A percentile compares a stretch with the other conserved stretches of the same genome.
phyloP scores from a whole-genome alignment of 30 jellyfish, hydroid and myxozoan species.

The Rhopilema esculentum region DNA sequence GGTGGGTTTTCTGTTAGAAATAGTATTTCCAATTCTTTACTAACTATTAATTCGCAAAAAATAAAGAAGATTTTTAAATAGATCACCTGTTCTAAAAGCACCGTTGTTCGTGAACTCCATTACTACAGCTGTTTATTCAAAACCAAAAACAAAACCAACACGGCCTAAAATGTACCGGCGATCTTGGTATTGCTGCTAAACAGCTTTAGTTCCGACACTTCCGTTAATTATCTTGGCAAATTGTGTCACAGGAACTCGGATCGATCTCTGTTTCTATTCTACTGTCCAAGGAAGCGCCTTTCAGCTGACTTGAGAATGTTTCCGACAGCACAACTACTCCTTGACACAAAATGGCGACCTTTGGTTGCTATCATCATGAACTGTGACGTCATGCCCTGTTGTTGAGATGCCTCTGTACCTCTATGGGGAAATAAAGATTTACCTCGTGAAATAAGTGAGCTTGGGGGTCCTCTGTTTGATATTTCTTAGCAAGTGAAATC shows the following conservation, averaged over 20 bases:
- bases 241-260: too few species aligned
- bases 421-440: too few species aligned
- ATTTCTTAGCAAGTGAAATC: too few species aligned
- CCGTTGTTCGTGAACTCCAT: slow-evolving; percentile 54
- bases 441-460: too few species aligned
- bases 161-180: neutral
- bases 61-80: neutral
- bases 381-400: neutral
- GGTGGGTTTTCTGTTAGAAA: neutral
- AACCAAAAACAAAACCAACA: neutral
- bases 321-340: neutral
- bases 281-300: neutral
- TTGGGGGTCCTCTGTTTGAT: too few species aligned
- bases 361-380: neutral
- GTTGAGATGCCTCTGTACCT: too few species aligned
- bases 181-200: neutral
- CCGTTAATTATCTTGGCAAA: too few species aligned
- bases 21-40: neutral
- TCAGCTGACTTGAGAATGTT: neutral
- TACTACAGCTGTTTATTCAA: neutral
- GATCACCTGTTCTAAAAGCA: slow-evolving; percentile 50
- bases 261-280: too few species aligned
- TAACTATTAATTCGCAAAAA: neutral
- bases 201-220: too few species aligned
- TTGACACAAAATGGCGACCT: neutral